Percentiles rank a stretch among this genome's conserved stretches.
Evolutionary conservation across 2,888 invertebrate genomes (phyloP).

Genomic region (Trichacis sp.): DNA sequence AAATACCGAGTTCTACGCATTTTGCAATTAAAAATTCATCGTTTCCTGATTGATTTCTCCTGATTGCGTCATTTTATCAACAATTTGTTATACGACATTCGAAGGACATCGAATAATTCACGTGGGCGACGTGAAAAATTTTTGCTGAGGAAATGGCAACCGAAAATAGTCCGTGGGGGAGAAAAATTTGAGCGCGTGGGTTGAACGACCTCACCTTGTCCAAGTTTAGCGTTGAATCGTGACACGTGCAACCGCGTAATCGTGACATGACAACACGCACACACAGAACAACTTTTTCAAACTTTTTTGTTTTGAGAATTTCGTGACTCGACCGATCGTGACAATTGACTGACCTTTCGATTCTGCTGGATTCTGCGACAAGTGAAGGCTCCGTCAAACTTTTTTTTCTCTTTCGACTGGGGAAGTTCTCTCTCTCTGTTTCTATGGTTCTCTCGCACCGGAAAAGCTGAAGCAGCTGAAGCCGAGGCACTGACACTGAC

Average conservation of each 20-base stretch:
- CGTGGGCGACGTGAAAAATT: no score
- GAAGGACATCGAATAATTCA: no score
- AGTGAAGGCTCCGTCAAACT: conserved; percentile 6
- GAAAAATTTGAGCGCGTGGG: neutral
- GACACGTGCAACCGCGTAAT: conserved; percentile 28
- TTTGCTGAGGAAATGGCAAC: no score
- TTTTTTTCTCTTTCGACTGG: neutral
- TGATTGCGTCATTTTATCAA: no score
- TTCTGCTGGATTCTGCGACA: conserved; percentile 15
- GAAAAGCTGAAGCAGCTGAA: conserved; percentile 25
- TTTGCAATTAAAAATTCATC: no score
- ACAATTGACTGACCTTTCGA: conserved; percentile 24
- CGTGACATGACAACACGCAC: conserved; percentile 12
- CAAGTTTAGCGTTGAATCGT: conserved; percentile 12
- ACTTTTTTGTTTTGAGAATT: no score
- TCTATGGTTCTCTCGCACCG: conserved; percentile 10
- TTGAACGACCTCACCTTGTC: conserved; percentile 27
- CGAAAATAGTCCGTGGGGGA: no score
- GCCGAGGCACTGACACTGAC: conserved; percentile 44
- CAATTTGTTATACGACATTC: no score
- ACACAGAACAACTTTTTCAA: neutral
- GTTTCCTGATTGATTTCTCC: no score
- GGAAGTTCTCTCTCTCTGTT: no score
- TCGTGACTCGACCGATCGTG: neutral
- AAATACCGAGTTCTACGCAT: no score